Conservation (phyloP, 2,797 vertebrate species). For the Phalloptychus januarius region DNA sequence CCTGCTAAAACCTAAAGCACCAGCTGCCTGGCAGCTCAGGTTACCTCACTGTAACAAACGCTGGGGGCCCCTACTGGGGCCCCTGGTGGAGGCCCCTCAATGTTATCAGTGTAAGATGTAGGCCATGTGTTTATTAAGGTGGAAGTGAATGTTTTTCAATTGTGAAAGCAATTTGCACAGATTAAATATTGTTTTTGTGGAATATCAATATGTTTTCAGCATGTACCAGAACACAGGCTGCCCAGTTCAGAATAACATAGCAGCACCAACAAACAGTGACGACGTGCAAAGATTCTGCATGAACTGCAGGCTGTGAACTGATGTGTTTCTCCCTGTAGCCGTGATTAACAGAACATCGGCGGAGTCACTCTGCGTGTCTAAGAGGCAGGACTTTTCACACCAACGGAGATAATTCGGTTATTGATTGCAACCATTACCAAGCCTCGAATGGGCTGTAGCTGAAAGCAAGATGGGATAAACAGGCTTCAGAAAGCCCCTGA, state of each 20-base stretch:
- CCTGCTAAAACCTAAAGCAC: background rate
- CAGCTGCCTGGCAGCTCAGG: background rate
- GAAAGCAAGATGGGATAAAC: slow-evolving; percentile 47
- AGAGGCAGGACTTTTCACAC: slow-evolving; percentile 28
- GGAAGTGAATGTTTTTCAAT: background rate
- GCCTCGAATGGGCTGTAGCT: slow-evolving; percentile 33
- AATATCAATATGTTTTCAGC: background rate
- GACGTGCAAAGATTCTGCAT: background rate
- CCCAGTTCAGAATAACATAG: background rate
- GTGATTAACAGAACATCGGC: background rate
- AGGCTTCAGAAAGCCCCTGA: slow-evolving; percentile 11
- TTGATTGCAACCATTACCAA: slow-evolving; percentile 63
- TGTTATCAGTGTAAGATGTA: background rate
- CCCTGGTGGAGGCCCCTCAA: background rate
- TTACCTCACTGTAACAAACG: background rate
- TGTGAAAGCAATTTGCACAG: background rate
- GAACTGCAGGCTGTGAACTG: background rate
- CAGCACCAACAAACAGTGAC: background rate
- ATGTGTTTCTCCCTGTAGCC: background rate
- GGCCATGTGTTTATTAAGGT: background rate
- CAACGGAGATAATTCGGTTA: slow-evolving; percentile 62
- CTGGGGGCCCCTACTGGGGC: too few relatives aligned
- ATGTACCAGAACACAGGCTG: background rate
- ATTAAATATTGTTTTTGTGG: background rate
- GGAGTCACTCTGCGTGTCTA: slow-evolving; percentile 3